These are phyloP conservation scores for Melangyna quadrimaculata DNA, from an alignment of 2,888 invertebrate genomes.

Conservation along the genomic window DNA sequence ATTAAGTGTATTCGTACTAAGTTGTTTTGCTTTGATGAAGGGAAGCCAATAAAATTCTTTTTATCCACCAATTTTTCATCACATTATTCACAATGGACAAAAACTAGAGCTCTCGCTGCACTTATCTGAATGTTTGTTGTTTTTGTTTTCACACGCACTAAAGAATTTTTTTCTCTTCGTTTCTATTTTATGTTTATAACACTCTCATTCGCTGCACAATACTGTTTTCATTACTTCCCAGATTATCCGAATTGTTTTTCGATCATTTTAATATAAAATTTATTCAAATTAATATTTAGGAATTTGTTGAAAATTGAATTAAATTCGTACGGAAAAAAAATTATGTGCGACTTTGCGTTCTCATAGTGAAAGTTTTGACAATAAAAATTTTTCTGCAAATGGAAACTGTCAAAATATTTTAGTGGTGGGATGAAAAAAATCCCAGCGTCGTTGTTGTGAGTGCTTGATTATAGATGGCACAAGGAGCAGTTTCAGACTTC, in stretches of 20 bases:
- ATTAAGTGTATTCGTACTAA: not conserved
- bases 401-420: slow-evolving; percentile 53
- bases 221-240: not conserved
- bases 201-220: not conserved
- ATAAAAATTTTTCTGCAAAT: slow-evolving; percentile 56
- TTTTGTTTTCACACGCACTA: slow-evolving; percentile 65
- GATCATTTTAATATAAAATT: slow-evolving; percentile 4
- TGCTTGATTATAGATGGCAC: slow-evolving; percentile 27
- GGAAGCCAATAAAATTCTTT: slow-evolving; percentile 19
- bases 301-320: slow-evolving; percentile 38
- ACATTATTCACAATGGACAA: slow-evolving; percentile 45
- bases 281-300: slow-evolving; percentile 7
- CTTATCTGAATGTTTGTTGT: slow-evolving; percentile 47
- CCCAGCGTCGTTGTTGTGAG: not conserved
- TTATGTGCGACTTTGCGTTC: slow-evolving; percentile 35
- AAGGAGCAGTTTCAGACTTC: not conserved
- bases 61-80: slow-evolving; percentile 45
- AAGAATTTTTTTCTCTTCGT: slow-evolving; percentile 6
- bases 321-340: slow-evolving; percentile 19
- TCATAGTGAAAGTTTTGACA: slow-evolving; percentile 70
- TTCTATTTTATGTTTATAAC: not conserved
- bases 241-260: not conserved
- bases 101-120: not conserved
- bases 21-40: slow-evolving; percentile 10
- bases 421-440: slow-evolving; percentile 25